Base-by-base conservation (phyloP, 2,888 invertebrate genomes). In the Notocelia uddmanniana region DNA sequence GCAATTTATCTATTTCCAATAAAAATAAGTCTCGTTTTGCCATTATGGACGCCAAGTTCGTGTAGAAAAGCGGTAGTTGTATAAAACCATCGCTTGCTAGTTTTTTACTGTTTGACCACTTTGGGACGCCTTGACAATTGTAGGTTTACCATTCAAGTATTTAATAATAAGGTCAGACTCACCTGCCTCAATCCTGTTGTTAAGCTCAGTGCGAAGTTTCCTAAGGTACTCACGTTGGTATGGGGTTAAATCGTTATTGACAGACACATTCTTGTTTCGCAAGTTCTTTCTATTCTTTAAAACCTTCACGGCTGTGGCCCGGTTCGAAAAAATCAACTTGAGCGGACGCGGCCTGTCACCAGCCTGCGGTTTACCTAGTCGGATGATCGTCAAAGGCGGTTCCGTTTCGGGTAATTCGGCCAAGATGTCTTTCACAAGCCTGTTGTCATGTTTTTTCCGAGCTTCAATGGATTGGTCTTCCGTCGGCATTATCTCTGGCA, bases 1-100 rank as follows among this genome's bases (percentile, higher is more conserved):
- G 3, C 26, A 55, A 55, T 21, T 26, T 55, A 23, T 55, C 26
- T 13, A 55, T 13, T 26, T 55, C 55, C 8, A 55, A 9, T 11
- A 55, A 15, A 8, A 55, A 26, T 26, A 55, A 55, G 23, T 55
- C 55, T 55, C 55, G 55, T 55, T 55, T 55, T 23, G 55, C 55
- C 55, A 26, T 55, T 55, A 55, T 1, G 55, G 55, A 55, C n/a
- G 55, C 55, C 55, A 55, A 15, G 15, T 55, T 55, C 26, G 55
- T 55, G 26, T 55, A 55, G 11, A 55, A 26, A 13, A 55, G 5
- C 2, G 55, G 3, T 2, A 55, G 26, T 26, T 55, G 10, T 23
- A 21, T 23, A 13, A 26, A 11, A 8, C 48, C 13, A 48, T n/a
- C n/a, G n/a, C n/a, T n/a, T n/a, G n/a, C n/a, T n/a, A n/a, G n/a